phyloP scores from a whole-genome alignment of 2,888 invertebrate species.

The Tetragonisca angustula region DNA sequence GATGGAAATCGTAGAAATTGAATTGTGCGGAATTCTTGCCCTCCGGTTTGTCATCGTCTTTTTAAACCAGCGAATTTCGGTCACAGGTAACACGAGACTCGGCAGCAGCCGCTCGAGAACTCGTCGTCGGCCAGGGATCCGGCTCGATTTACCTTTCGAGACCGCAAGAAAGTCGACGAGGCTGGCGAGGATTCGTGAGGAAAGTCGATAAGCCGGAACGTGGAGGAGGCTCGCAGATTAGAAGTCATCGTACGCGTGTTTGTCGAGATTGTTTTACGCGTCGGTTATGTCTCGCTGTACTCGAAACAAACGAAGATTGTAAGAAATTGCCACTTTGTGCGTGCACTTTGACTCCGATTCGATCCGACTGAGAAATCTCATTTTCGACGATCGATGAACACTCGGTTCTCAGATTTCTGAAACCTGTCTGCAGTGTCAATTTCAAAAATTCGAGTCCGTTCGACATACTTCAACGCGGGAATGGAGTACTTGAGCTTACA shows the following conservation, averaged over 20 bases:
- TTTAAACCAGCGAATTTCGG: constrained; percentile 59
- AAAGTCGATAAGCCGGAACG: constrained; percentile 57
- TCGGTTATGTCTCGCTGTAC: no score
- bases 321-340: no score
- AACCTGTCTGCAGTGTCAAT: no score
- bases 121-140: constrained; percentile 59
- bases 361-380: no score
- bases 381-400: no score
- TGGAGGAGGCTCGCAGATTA: constrained; percentile 61
- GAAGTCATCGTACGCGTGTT: constrained; percentile 43
- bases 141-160: constrained; percentile 72
- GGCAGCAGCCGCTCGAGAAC: constrained; percentile 51
- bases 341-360: no score
- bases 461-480: no score
- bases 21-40: constrained; percentile 31
- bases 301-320: no score
- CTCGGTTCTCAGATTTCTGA: no score
- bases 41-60: constrained; percentile 30
- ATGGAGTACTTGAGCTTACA: no score
- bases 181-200: constrained; percentile 58
- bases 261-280: constrained; percentile 25
- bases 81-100: constrained; percentile 61
- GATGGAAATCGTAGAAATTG: constrained; percentile 40
- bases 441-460: no score
- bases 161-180: constrained; percentile 68